Evolutionary conservation across 2,888 invertebrate species (phyloP), one percentile per base, ranked within the genome.

Genomic region (Eristalis tenax): DNA sequence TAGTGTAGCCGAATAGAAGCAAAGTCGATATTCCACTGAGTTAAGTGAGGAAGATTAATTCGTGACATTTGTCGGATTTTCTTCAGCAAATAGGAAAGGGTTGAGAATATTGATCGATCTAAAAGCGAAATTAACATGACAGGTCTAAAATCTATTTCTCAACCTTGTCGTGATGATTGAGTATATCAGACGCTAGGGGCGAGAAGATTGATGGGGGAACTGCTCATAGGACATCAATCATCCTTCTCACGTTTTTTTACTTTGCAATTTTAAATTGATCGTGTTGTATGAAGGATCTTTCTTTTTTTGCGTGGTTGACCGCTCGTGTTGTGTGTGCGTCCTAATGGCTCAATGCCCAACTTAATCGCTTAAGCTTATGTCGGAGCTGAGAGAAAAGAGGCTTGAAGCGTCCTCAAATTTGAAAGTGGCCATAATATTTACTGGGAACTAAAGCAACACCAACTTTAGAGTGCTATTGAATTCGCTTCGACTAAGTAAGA

Each of bases 81-180:
- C 40, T 13, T 40, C 1, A 40, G 57, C 35, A 28, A 59, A 22
- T 32, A 15, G n/a, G 18, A 4, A 50, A n/a, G 50, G 43, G 28
- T 38, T 8, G 5, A 32, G 5, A 50, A 28, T 23, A n/a, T 11
- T 70, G 70, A 70, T 70, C 38, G 70, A 70, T 59, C 59, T 38
- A 26, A 1, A 35, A 32, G 8, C 5, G 18, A 57, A 57, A 13
- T 23, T 6, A 18, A 38, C 38, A 40, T 43, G 40, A 28, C 28
- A 63, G 26, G 40, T 40, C 43, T 26, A 11, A 26, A 32, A 40
- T 43, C 2, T 18, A 63, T 73, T 63, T 32, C 43, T 63, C 18
- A 63, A 63, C 13, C 13, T 63, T 28, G 63, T 13, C 28, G 56
- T 64, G 6, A 56, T 74, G 56, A 64, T 73, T 73, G 73, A 74